Base-by-base conservation (phyloP, 2,888 invertebrate genomes). In the Epistrophe eligans region DNA sequence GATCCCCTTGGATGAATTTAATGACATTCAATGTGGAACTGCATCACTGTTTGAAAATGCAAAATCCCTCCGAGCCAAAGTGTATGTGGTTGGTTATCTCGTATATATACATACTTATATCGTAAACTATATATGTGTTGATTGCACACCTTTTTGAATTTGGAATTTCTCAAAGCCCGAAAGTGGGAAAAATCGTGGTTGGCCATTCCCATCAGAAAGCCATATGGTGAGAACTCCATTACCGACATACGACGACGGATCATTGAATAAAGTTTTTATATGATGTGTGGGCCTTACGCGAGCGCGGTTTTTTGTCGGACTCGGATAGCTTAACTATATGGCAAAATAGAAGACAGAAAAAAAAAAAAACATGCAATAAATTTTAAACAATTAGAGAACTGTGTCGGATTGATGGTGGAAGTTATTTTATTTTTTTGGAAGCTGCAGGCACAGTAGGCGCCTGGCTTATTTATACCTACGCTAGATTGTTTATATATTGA, bases 361-460 rank as follows among this genome's bases (percentile, higher is more conserved):
- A 55, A 55, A n/a, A n/a, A 52, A 40, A 38, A 40, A 40, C 62
- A 58, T 45, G 62, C 48, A 77, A 81, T 81, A 81, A 71, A 77
- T 77, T 50, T 52, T 58, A 80, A 67, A 81, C 81, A 81, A 77
- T 81, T 77, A 71, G 57, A 71, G 43, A 67, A 66, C 62, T 55
- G 70, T 66, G 77, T 55, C 82, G 72, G 72, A 43, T 77, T 50
- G 58, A 64, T 77, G 76, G 66, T 66, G 71, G 77, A 66, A 55
- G 50, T 80, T 43, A 35, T 40, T 40, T 70, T 58, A n/a, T 48
- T 66, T 66, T 74, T 55, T 43, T 45, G 52, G 67, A 57, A 62
- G 77, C 77, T 70, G 55, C 55, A 50, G 81, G 81, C 50, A 38
- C 38, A 62, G 77, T 52, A 62, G 76, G 74, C 80, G 60, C 76